Evolutionary conservation across 2,113 vertebrate species (phyloP).

Genomic region (Brachypodius melanocephalos): DNA sequence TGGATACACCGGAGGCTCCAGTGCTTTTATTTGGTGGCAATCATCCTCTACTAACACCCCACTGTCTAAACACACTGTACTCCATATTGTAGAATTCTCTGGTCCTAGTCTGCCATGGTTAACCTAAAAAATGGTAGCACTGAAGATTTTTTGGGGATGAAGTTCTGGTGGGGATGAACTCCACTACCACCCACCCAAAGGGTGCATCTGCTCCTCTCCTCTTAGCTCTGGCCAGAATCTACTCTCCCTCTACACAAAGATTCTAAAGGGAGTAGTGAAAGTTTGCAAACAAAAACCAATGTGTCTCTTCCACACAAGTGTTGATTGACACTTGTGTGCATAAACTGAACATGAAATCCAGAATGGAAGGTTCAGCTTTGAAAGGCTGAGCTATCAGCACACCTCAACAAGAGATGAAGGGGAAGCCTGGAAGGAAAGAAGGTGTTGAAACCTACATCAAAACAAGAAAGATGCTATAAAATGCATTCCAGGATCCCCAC

Average conservation of each 20-base stretch:
- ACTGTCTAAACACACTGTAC: not conserved
- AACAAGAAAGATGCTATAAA: not conserved
- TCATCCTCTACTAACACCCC: not conserved
- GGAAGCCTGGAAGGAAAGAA: not conserved
- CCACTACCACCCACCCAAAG: rapidly evolving
- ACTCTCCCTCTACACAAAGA: not conserved
- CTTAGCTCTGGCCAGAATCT: not conserved
- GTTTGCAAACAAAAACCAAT: not conserved
- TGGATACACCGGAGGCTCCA: not conserved
- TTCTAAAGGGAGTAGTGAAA: not conserved
- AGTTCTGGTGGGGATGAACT: not conserved
- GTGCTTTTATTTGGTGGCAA: not conserved
- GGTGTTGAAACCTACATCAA: not conserved
- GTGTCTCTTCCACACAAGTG: not conserved
- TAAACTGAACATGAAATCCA: not conserved
- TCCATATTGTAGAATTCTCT: rapidly evolving
- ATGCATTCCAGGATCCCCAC: not conserved
- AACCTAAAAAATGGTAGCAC: not conserved
- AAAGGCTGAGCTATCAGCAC: not conserved
- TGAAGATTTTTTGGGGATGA: not conserved
- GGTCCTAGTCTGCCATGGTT: not conserved
- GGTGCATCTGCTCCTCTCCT: not conserved
- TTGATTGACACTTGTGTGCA: not conserved
- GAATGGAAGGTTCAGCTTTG: not conserved
- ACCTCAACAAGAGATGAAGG: not conserved